Percentiles rank a stretch among this genome's conserved stretches.
Conservation (phyloP, 2,113 vertebrate species). For the Danionella cerebrum region DNA sequence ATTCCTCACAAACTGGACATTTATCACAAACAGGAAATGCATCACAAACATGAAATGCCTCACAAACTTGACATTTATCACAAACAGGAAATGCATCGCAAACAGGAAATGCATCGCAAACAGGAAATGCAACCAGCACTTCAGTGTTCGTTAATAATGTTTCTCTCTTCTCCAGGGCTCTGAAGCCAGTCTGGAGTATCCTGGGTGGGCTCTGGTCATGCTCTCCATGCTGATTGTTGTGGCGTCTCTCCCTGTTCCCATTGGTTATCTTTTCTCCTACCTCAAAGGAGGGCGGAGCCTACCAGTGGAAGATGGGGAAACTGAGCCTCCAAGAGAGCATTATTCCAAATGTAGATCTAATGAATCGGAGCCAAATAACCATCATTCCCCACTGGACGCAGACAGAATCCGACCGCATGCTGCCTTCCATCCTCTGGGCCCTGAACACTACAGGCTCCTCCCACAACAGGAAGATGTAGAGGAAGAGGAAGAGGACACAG, state of each 20-base stretch:
- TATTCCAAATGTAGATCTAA: constrained; percentile 59
- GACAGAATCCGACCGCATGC: constrained; percentile 30
- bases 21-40: too few relatives aligned
- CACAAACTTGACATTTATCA: too few relatives aligned
- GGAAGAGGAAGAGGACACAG: constrained; percentile 59
- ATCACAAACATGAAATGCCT: too few relatives aligned
- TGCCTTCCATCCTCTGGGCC: constrained; percentile 47
- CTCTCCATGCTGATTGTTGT: constrained; percentile 77
- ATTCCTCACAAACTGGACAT: too few relatives aligned
- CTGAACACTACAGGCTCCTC: constrained; percentile 60
- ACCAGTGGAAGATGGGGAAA: constrained; percentile 53
- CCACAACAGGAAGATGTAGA: constrained; percentile 58
- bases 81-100: too few relatives aligned
- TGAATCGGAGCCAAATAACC: constrained; percentile 46
- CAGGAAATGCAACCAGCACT: neutral
- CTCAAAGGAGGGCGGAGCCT: constrained; percentile 44
- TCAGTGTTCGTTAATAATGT: neutral
- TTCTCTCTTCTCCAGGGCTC: constrained; percentile 64
- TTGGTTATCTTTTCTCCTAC: constrained; percentile 73
- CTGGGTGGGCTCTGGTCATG: constrained; percentile 82
- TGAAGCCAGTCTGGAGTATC: constrained; percentile 82
- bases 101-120: too few relatives aligned
- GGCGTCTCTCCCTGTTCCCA: constrained; percentile 79
- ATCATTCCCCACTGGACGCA: constrained; percentile 29
- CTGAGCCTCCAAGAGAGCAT: constrained; percentile 70